These are phyloP conservation scores for Heliothis subflexa DNA, from an alignment of 1,140 invertebrate genomes.

Conservation along the genomic window DNA sequence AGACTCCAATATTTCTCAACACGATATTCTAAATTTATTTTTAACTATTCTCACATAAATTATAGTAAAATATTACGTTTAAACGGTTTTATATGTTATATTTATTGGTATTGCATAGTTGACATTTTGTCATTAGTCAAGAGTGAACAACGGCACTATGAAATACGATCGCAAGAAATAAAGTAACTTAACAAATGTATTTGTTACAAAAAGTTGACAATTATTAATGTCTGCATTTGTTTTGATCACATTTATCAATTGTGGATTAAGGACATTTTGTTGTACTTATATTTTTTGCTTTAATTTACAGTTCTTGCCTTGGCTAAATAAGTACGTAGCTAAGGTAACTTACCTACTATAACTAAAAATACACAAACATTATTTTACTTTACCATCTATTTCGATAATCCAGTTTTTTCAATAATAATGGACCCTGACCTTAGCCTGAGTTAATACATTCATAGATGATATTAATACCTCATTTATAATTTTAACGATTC, in stretches of 20 bases:
- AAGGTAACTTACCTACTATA: neutral
- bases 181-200: neutral
- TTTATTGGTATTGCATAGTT: neutral
- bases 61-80: neutral
- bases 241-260: slow-evolving; percentile 6
- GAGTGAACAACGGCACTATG: neutral
- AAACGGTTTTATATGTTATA: neutral
- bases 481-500: neutral
- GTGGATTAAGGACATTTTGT: neutral
- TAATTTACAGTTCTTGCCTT: neutral
- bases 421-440: slow-evolving; percentile 7
- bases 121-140: neutral
- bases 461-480: neutral
- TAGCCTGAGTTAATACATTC: neutral
- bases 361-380: neutral
- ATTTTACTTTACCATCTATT: neutral
- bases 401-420: neutral
- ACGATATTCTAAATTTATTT: neutral
- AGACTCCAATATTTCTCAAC: neutral
- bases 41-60: slow-evolving; percentile 19
- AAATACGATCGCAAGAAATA: neutral
- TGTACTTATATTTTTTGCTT: neutral
- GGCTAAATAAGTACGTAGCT: neutral
- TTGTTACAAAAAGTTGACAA: slow-evolving; percentile 2
- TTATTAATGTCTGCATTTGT: slow-evolving; percentile 14